Percentiles rank a stretch among this genome's conserved stretches.
Conservation (phyloP, 2,888 invertebrate genomes). For the Melanargia galathea region DNA sequence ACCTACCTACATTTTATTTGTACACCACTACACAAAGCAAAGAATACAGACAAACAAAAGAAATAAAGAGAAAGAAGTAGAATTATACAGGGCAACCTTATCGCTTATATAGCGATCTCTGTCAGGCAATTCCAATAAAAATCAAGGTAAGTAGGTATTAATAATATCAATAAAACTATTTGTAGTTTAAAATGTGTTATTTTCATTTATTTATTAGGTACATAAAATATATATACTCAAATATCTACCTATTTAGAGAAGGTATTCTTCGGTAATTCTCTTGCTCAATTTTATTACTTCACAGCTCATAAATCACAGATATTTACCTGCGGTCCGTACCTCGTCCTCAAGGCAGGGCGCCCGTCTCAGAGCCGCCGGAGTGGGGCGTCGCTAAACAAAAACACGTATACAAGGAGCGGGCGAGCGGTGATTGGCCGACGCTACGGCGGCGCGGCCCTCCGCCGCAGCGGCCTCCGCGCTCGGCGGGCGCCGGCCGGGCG, state of each 20-base stretch:
- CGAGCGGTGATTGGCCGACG: constrained; percentile 65
- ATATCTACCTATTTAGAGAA: too few species aligned
- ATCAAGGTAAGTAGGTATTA: too few species aligned
- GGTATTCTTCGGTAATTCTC: not conserved
- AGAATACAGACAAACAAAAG: too few species aligned
- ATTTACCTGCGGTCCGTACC: constrained; percentile 61
- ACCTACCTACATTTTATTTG: too few species aligned
- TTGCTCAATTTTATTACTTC: constrained; percentile 25
- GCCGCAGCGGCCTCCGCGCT: constrained; percentile 45
- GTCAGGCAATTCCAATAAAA: too few species aligned
- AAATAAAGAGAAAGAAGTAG: too few species aligned
- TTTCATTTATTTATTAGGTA: not conserved
- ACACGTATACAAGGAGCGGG: constrained; percentile 75
- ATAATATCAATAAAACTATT: too few species aligned
- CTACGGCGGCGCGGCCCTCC: constrained; percentile 46
- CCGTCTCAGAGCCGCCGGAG: constrained; percentile 70
- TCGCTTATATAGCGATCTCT: too few species aligned
- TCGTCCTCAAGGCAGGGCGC: constrained; percentile 73
- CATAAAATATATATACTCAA: too few species aligned
- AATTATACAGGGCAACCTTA: too few species aligned
- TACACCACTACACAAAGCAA: too few species aligned
- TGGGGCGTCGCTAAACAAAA: constrained; percentile 83
- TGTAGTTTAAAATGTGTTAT: not conserved
- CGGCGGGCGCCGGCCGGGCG: too few species aligned
- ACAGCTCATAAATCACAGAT: constrained; percentile 33